phyloP scores from a whole-genome alignment of 53 echinoderm and acorn worm genomes.

The Antedon mediterranea region DNA sequence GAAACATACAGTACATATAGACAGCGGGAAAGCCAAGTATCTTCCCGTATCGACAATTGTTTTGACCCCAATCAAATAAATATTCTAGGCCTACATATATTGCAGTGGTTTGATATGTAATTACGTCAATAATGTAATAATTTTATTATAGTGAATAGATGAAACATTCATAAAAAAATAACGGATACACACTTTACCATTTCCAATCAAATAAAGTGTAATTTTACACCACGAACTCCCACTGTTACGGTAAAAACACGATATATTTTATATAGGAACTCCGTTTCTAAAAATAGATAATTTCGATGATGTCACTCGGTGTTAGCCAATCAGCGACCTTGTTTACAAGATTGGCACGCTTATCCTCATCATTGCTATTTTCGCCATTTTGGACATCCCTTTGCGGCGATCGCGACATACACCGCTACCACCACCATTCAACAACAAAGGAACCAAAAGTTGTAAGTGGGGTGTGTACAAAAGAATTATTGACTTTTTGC shows the following conservation, averaged over 20 bases:
- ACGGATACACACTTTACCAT: neutral
- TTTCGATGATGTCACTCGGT: neutral
- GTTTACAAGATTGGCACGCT: neutral
- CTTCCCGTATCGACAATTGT: too few species aligned
- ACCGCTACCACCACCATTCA: too few species aligned
- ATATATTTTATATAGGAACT: neutral
- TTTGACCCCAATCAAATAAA: too few species aligned
- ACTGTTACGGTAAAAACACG: neutral
- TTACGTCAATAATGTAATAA: too few species aligned
- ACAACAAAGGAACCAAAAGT: constrained; percentile 1
- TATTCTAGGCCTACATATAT: too few species aligned
- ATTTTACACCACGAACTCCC: neutral
- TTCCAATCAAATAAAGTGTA: neutral
- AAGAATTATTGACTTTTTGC: neutral
- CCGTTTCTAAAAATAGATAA: constrained; percentile 9
- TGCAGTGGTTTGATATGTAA: too few species aligned
- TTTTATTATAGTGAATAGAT: too few species aligned
- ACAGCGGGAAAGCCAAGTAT: too few species aligned
- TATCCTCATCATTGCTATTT: neutral
- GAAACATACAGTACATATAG: too few species aligned
- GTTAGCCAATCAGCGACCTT: neutral
- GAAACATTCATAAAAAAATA: neutral
- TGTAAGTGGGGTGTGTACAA: neutral
- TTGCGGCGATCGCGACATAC: too few species aligned
- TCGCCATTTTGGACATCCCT: neutral